Base-by-base conservation (phyloP, 2,888 invertebrate species). In the Gymnosoma rotundatum region DNA sequence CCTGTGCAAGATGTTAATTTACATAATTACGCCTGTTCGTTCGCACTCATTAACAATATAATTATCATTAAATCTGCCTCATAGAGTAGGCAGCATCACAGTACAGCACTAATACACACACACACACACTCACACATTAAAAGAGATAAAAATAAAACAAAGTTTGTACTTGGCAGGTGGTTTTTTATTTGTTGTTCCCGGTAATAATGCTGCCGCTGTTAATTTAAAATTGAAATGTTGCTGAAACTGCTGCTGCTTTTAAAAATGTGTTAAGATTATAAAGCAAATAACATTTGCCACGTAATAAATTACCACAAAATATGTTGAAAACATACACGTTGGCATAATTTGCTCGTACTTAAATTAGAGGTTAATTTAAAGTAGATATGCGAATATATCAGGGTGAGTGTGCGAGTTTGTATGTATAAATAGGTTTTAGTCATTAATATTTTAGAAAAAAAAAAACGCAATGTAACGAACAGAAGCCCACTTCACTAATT, bases 261-360 rank as follows among this genome's bases (percentile, higher is more conserved):
- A 86, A 88, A 89, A 89, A 83, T 89, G 88, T 63, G 64, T 21
- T 66, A 70, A 64, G 63, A 72, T 82, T 82, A 82, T 64, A 70
- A 75, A 72, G 75, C 75, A 64, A 76, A 78, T 78, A 88, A 89
- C 89, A 88, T 88, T 88, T 89, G 86, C 87, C 84, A 87, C 78
- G 87, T 88, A 87, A 90, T 90, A 91, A 91, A 90, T 90, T 91
- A 89, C 86, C 87, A 60, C 86, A 87, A 67, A 86, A 87, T 86
- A 87, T 78, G 85, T 74, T 85, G 67, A 78, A 75, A 80, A 81
- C 84, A 85, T 79, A 83, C 83, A 85, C 83, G 67, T 66, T 79
- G 85, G 70, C 75, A 75, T 75, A 81, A 75, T 75, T 81, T 32
- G 56, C 61, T 63, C 20, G 25, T 64, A 50, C 52, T 50, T 14